Conservation (phyloP, 1,140 invertebrate species). For the Drosophila pruinosa region DNA sequence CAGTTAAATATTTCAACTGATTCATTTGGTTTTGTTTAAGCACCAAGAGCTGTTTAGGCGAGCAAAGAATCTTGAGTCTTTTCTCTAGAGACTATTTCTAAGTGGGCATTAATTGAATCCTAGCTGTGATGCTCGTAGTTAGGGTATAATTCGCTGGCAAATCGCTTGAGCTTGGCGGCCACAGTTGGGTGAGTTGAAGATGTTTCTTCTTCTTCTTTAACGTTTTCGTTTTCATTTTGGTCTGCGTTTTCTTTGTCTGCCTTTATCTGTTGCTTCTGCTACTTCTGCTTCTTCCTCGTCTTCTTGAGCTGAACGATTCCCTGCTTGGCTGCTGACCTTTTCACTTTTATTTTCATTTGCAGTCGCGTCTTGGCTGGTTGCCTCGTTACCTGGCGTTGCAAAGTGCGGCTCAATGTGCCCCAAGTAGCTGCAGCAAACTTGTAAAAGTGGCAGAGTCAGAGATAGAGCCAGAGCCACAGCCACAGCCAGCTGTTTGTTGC, state of each 20-base stretch:
- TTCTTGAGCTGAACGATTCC: slow-evolving; percentile 27
- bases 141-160: slow-evolving; percentile 48
- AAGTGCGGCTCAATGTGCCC: slow-evolving; percentile 48
- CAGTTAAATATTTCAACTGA: no score
- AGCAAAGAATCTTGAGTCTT: no score
- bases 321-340: slow-evolving; percentile 69
- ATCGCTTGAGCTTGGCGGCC: slow-evolving; percentile 65
- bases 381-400: slow-evolving; percentile 28
- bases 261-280: not conserved
- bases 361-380: slow-evolving; percentile 50
- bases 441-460: not conserved
- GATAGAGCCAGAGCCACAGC: not conserved
- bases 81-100: no score
- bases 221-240: not conserved
- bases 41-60: no score
- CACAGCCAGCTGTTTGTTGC: slow-evolving; percentile 22
- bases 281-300: slow-evolving; percentile 27
- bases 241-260: not conserved
- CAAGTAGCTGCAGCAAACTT: slow-evolving; percentile 35
- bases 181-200: slow-evolving; percentile 72
- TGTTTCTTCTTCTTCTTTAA: slow-evolving; percentile 23
- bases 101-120: no score
- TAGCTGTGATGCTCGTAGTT: not conserved
- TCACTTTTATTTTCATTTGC: slow-evolving; percentile 78
- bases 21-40: no score